These are phyloP conservation scores for Maniola jurtina DNA, from an alignment of 1,140 invertebrate species.

Conservation along the genomic window DNA sequence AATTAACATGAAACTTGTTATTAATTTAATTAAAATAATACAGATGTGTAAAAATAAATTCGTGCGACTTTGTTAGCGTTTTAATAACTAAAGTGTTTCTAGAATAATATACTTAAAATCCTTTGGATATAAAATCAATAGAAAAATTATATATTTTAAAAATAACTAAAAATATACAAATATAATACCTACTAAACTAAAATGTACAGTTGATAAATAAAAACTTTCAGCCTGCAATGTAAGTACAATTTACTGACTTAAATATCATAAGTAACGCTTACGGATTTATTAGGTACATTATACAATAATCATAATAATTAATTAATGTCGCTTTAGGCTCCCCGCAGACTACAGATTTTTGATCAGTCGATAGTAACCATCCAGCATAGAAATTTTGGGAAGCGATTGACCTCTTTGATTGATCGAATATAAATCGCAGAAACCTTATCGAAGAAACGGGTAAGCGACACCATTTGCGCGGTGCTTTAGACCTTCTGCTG, in stretches of 20 bases:
- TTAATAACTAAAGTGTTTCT: not conserved
- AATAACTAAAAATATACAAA: slow-evolving; percentile 11
- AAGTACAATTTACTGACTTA: slow-evolving; percentile 24
- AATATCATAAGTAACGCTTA: slow-evolving; percentile 28
- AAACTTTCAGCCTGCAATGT: slow-evolving; percentile 9
- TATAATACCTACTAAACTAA: not conserved
- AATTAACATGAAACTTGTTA: too few relatives aligned
- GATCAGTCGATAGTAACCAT: not conserved
- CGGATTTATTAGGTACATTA: slow-evolving; percentile 7
- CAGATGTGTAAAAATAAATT: too few relatives aligned
- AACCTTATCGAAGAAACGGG: too few relatives aligned
- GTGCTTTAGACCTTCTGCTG: too few relatives aligned
- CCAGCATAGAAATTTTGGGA: too few relatives aligned
- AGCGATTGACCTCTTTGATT: too few relatives aligned
- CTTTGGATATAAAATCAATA: slow-evolving; percentile 6
- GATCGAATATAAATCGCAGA: too few relatives aligned
- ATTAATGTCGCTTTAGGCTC: not conserved
- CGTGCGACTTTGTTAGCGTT: not conserved
- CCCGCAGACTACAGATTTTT: not conserved
- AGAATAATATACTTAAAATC: not conserved
- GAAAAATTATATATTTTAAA: slow-evolving; percentile 19
- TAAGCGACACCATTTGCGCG: too few relatives aligned
- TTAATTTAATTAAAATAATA: too few relatives aligned
- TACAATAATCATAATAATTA: slow-evolving; percentile 17
- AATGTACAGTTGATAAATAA: slow-evolving; percentile 20